phyloP scores from a whole-genome alignment of 2,888 invertebrate species.

The Cristatella mucedo region DNA sequence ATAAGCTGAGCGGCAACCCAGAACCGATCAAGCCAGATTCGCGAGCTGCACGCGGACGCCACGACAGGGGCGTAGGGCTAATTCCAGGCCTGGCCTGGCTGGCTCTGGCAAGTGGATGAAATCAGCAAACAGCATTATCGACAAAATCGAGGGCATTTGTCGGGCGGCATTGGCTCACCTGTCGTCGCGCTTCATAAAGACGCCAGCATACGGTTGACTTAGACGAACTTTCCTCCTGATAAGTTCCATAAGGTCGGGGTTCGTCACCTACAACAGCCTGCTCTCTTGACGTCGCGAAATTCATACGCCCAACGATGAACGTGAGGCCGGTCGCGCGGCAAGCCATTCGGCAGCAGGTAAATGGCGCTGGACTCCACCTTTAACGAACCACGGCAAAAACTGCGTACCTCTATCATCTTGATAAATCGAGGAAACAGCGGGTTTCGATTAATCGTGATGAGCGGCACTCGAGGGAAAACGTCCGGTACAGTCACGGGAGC shows the following conservation, averaged over 20 bases:
- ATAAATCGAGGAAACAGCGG: slow-evolving; percentile 96
- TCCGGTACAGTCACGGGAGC: slow-evolving; percentile 86
- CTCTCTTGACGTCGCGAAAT: no score
- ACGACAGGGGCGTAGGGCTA: no score
- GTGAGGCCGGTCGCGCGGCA: no score
- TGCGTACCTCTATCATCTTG: slow-evolving; percentile 73
- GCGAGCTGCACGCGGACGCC: no score
- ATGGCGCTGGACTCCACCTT: no score
- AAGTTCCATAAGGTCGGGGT: slow-evolving; percentile 70
- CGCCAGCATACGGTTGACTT: slow-evolving; percentile 90
- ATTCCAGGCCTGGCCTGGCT: neutral
- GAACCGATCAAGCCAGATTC: no score
- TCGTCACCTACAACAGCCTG: slow-evolving; percentile 57
- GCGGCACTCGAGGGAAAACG: slow-evolving; percentile 85
- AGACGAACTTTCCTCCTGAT: slow-evolving; percentile 80
- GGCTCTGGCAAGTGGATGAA: no score
- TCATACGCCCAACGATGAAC: no score
- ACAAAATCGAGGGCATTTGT: neutral
- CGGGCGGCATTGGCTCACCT: slow-evolving; percentile 45
- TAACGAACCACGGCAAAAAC: no score
- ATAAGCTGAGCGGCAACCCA: no score
- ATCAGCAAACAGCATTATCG: slow-evolving; percentile 2
- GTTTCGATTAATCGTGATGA: slow-evolving; percentile 79
- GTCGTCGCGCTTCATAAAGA: slow-evolving; percentile 80
- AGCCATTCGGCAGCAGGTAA: no score